Evolutionary conservation across 1,140 invertebrate species (phyloP), one percentile per base, ranked within the genome.

Genomic region (Meloidogyne floridensis): DNA sequence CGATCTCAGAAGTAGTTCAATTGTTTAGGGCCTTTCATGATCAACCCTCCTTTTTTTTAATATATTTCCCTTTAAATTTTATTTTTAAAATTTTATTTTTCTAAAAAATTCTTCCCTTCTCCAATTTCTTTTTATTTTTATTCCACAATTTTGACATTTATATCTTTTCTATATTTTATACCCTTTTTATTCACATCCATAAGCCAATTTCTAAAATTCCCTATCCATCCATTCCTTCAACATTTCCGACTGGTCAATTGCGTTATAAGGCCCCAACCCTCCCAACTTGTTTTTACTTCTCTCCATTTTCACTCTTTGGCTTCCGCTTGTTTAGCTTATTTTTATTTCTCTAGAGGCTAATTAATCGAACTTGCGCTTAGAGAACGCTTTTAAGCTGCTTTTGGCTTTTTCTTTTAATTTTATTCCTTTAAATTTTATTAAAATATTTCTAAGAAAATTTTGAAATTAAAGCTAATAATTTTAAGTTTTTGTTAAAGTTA

Each of bases 181-280:
- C 59, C 7, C 59, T 65, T 15, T 65, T 65, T 65, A 65, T 65
- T n/a, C 11, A 54, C 11, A 54, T 65, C 15, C 59, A n/a, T 65
- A 65, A 65, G 59, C 59, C 59, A 65, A 65, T 65, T 65, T 65
- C 56, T 65, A 65, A 18, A 65, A 65, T 7, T 65, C n/a, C n/a
- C 15, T 0, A 65, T 65, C 59, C 3, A 65, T 65, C 59, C 59
- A 65, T 59, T 65, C 15, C n/a, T 15, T 65, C 59, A 65, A 65
- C 59, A 65, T 65, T 65, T 65, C 59, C 59, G 59, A 65, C 59
- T 65, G 59, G 59, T 65, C 59, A 65, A 65, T 65, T 65, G 59
- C 59, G 59, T n/a, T 65, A 59, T 59, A 59, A 59, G 13, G 13
- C 11, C 11, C 11, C 13, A 3, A 11, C 13, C 13, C 13, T 56